Base-by-base conservation (phyloP, 2,797 vertebrate genomes). In the Chelonia mydas region DNA sequence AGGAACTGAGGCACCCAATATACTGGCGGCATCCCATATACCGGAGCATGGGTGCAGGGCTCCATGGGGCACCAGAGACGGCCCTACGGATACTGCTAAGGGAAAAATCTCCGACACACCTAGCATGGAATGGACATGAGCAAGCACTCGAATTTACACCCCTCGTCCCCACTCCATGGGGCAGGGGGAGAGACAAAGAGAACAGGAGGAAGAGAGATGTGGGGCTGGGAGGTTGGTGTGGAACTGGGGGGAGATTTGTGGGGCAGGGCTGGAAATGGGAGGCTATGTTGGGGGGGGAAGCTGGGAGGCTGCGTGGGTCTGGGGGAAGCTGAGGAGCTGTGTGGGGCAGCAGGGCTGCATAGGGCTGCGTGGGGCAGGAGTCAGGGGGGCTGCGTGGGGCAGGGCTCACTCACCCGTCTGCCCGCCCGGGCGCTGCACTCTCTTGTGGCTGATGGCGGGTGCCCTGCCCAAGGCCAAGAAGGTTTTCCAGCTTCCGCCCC, bases 401-500 rank as follows among this genome's bases (percentile, higher is more conserved):
- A 91, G 51, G n/a, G 77, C 68, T 23, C 93, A 53, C 82, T 72
- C 72, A 93, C 86, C 2, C 92, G 95, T 31, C 84, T 94, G 93
- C 81, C 98, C 98, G 61, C 96, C 98, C 68, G 97, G 97, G 1
- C 93, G 90, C 51, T 89, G 91, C 4, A 92, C 88, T n/a, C 98
- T 98, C 80, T 98, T 98, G 31, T 98, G 97, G n/a, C 98, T 98
- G 1, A 97, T 89, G 23, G 96, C 98, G 7, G 96, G 97, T 61
- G 98, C 98, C 79, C 98, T 98, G 31, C 98, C 98, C 25, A 99
- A 97, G 25, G 98, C 98, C 84, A 99, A 99, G 96, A 99, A 98
- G 0, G 98, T 98, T 95, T 98, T 99, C 98, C 98, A 99, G 96
- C 98, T 98, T 3, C n/a, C 45, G 31, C 23, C 28, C 6, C 37